These are phyloP conservation scores for Penelope pileata DNA, from an alignment of 2,113 vertebrate genomes.

Conservation along the genomic window DNA sequence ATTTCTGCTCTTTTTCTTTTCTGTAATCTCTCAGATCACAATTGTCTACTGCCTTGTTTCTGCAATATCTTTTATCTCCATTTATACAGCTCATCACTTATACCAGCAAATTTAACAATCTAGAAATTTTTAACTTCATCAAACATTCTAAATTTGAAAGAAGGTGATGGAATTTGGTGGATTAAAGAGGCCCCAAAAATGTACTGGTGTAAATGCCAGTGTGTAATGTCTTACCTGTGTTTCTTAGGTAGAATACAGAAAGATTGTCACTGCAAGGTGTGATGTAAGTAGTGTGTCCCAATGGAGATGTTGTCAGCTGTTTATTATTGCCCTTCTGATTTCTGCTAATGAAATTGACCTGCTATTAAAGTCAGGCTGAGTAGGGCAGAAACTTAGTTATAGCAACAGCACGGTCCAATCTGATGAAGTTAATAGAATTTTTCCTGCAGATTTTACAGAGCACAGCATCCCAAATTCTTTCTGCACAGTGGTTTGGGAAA, in stretches of 20 bases:
- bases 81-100: background rate
- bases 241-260: background rate
- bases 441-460: background rate
- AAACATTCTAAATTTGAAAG: background rate
- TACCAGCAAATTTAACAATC: background rate
- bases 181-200: background rate
- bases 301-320: background rate
- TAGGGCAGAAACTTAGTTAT: background rate
- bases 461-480: background rate
- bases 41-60: background rate
- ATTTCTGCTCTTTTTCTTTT: background rate
- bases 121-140: background rate
- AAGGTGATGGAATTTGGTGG: background rate
- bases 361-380: background rate
- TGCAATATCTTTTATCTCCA: background rate
- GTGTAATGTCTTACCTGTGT: background rate
- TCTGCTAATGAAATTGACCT: slow-evolving; percentile 37
- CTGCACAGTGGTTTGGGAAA: background rate
- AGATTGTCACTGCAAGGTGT: background rate
- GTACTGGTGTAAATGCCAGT: background rate
- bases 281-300: background rate
- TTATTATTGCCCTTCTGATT: background rate
- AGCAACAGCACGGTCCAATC: slow-evolving; percentile 9
- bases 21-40: background rate
- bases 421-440: slow-evolving; percentile 31